These are phyloP conservation scores for Cephalopachus bancanus DNA, from an alignment of 2,797 vertebrate species.

Conservation along the genomic window DNA sequence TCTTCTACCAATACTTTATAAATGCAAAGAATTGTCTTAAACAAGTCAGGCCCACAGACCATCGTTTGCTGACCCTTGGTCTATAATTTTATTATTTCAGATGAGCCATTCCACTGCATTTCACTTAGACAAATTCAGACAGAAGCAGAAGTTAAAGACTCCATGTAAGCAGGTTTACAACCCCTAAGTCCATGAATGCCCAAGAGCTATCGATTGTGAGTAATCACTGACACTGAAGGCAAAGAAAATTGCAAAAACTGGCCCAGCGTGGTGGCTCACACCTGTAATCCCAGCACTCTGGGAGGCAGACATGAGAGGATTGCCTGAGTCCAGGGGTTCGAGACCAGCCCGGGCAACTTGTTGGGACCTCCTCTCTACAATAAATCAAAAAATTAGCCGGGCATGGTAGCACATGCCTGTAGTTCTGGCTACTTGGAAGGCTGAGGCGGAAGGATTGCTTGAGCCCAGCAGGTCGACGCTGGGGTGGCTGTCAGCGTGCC, in stretches of 20 bases:
- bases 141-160: not conserved
- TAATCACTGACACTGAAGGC: not conserved
- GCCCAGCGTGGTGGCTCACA: too few relatives aligned
- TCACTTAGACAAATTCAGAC: not conserved
- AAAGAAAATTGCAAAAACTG: not conserved
- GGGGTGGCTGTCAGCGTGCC: too few relatives aligned
- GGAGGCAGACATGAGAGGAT: too few relatives aligned
- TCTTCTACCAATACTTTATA: not conserved
- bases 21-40: slow-evolving; percentile 1
- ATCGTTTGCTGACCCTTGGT: not conserved
- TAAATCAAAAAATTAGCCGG: too few relatives aligned
- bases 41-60: not conserved
- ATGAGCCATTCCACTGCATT: not conserved
- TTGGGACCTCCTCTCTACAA: too few relatives aligned
- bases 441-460: too few relatives aligned
- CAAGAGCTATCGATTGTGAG: not conserved
- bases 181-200: not conserved
- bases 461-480: too few relatives aligned
- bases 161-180: not conserved
- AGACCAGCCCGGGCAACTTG: too few relatives aligned
- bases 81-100: not conserved
- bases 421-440: too few relatives aligned
- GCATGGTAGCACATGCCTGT: too few relatives aligned
- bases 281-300: too few relatives aligned
- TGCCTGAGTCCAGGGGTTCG: too few relatives aligned